phyloP scores from a whole-genome alignment of 1,140 invertebrate genomes.

The Scaptomyza montana region DNA sequence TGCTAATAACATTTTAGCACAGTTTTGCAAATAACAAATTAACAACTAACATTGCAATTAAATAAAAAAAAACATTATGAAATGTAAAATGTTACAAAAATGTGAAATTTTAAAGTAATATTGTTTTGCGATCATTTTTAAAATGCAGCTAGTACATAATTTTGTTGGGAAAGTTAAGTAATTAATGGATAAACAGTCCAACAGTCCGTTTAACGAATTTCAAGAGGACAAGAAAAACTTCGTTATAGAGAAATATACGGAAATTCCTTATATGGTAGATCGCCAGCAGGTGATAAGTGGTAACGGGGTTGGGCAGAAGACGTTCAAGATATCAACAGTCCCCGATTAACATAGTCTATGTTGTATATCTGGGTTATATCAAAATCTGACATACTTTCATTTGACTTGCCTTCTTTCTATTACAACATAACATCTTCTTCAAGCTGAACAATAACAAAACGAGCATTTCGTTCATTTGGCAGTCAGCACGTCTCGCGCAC shows the following conservation, averaged over 20 bases:
- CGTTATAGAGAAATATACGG: too few relatives aligned
- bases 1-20: conserved; percentile 14
- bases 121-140: too few relatives aligned
- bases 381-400: conserved; percentile 11
- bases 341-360: not conserved
- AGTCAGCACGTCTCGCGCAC: conserved; percentile 54
- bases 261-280: too few relatives aligned
- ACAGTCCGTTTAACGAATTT: too few relatives aligned
- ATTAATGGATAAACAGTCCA: too few relatives aligned
- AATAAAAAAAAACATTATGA: not conserved
- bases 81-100: too few relatives aligned
- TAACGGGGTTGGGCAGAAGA: too few relatives aligned
- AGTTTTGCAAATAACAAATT: conserved; percentile 1
- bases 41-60: not conserved
- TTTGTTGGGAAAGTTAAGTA: too few relatives aligned
- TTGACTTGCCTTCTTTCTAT: conserved; percentile 12
- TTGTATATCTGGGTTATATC: conserved; percentile 8
- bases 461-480: conserved; percentile 47
- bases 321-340: not conserved
- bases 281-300: too few relatives aligned
- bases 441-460: conserved; percentile 42
- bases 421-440: conserved; percentile 29
- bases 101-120: too few relatives aligned
- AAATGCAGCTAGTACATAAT: too few relatives aligned
- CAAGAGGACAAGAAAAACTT: too few relatives aligned